phyloP scores from a whole-genome alignment of 2,797 vertebrate genomes.

The Falco concolor region DNA sequence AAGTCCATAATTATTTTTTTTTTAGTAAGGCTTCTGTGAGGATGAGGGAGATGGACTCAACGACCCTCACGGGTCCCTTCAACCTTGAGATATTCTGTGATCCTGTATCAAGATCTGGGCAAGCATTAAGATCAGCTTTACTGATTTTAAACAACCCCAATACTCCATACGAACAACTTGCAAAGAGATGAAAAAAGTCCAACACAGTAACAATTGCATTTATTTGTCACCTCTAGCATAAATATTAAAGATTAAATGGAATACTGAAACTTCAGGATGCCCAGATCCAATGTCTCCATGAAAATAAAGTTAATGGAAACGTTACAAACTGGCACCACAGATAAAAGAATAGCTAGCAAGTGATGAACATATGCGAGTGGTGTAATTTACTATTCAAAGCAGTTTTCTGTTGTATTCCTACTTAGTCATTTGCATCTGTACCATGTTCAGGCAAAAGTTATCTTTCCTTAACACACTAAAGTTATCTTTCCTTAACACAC shows the following conservation, averaged over 20 bases:
- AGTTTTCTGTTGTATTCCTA: neutral
- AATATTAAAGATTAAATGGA: neutral
- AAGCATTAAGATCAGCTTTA: neutral
- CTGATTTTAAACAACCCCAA: neutral
- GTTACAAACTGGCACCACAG: neutral
- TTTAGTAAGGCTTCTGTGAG: too few species aligned
- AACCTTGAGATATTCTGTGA: too few species aligned
- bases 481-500: neutral
- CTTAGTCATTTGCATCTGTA: neutral
- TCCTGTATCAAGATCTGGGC: neutral
- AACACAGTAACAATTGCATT: neutral
- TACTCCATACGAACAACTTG: neutral
- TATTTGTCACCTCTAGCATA: neutral
- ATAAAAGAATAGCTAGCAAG: neutral
- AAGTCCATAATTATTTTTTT: too few species aligned
- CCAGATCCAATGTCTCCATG: neutral
- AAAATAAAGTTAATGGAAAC: neutral
- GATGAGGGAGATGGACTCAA: too few species aligned
- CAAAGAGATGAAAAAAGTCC: neutral
- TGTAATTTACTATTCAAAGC: neutral
- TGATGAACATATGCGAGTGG: neutral
- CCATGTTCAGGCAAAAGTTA: neutral
- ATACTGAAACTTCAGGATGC: neutral
- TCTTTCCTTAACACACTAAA: neutral
- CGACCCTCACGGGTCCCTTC: too few species aligned